Evolutionary conservation across 2,113 vertebrate genomes (phyloP).

Genomic region (Tragelaphus buxtoni): DNA sequence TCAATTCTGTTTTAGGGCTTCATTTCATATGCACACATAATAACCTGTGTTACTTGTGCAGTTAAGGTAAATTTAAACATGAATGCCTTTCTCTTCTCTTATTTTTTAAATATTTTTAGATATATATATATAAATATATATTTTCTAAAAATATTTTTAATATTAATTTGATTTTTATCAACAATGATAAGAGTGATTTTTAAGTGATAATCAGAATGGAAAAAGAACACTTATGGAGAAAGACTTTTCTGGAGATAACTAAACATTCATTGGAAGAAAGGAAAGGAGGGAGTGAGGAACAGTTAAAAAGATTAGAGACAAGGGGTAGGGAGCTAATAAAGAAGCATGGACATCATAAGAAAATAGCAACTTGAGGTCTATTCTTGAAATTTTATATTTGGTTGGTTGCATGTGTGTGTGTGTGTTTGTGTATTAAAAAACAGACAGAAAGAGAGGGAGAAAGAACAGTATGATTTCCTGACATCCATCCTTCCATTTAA

Average conservation of each 20-base stretch:
- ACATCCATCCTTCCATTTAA: neutral
- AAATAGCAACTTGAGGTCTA: neutral
- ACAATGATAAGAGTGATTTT: neutral
- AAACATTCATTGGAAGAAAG: neutral
- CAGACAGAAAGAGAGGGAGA: neutral
- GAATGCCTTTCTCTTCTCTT: neutral
- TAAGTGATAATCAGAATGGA: neutral
- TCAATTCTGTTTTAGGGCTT: neutral
- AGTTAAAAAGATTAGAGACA: neutral
- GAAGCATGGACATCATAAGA: neutral
- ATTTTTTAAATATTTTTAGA: neutral
- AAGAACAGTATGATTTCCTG: neutral
- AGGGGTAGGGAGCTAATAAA: neutral
- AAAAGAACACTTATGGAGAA: neutral
- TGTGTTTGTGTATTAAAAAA: neutral
- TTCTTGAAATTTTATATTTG: neutral
- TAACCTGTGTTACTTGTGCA: neutral
- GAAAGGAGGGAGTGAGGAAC: neutral
- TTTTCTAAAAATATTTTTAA: neutral
- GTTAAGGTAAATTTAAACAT: neutral
- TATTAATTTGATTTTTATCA: neutral
- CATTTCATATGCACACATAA: neutral
- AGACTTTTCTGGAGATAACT: neutral
- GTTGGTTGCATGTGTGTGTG: neutral
- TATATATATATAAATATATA: neutral